Base-by-base conservation (phyloP, 2,113 vertebrate species). In the Prochilodus magdalenae region DNA sequence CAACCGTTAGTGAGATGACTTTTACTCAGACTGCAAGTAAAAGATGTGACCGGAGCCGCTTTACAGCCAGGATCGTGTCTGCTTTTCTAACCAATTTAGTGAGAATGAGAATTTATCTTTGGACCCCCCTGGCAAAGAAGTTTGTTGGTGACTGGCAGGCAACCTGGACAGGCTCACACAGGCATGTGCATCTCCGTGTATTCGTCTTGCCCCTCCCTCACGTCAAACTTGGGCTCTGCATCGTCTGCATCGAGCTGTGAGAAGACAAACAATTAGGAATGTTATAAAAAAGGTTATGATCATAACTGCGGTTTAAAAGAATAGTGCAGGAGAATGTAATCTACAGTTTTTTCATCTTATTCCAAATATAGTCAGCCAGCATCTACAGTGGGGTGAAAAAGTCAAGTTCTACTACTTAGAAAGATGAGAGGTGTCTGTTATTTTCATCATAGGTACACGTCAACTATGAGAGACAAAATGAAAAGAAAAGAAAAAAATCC, bases 121-220 rank as follows among this genome's bases (percentile, higher is more conserved):
- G 80, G 33, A 24, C 24, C 29, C 22, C 14, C 24, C 26, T 53
- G 40, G 13, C 12, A 22, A 7, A 55, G 53, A 66, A 55, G 15
- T 12, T 26, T 8, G 2, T 60, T 26, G 40, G 63, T 67, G 40
- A 55, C 80, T 26, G 33, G 76, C 40, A 18, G 36, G 36, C 18
- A 20, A 67, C 33, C 14, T 13, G 15, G 36, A 6, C 0, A 13
- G 0, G 4, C 57, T 93, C 94, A 99, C 85, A 99, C 96, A 0
- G 97, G 98, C 97, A 99, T 97, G 30, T 95, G 96, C 96, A 98
- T 97, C 91, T 98, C 97, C 0, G 96, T 94, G 91, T 99, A 99
- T 77, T 99, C 98, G 0, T 99, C 97, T 79, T 96, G 94, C 0
- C 96, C 95, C 27, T 98, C 96, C 2, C 93, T 92, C 86, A 96